Percentiles rank a stretch among this genome's conserved stretches.
Evolutionary conservation across 2,888 invertebrate species (phyloP).

Genomic region (Syrphus vitripennis): DNA sequence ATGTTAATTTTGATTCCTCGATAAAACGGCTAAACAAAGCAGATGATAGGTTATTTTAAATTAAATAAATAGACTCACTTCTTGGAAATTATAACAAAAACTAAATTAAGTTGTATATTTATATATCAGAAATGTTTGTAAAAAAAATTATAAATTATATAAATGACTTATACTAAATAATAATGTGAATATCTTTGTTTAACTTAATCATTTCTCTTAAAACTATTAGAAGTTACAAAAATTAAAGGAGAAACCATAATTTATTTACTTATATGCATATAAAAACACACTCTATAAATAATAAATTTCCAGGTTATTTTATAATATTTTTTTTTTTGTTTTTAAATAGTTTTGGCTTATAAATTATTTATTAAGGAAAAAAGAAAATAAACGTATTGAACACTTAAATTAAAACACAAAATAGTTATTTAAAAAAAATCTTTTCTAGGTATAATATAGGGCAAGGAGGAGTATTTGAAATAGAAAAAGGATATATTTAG

Average conservation of each 20-base stretch:
- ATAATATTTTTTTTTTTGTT: slow-evolving; percentile 26
- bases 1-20: not conserved
- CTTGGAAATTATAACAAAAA: not conserved
- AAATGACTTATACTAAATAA: not conserved
- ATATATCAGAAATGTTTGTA: not conserved
- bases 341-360: slow-evolving; percentile 61
- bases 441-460: not conserved
- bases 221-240: slow-evolving; percentile 23
- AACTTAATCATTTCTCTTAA: not conserved
- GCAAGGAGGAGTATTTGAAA: not conserved
- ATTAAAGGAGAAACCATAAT: not conserved
- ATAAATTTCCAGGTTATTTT: not conserved
- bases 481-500: not conserved
- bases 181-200: not conserved
- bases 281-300: slow-evolving; percentile 34
- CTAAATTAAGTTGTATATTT: not conserved
- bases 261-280: slow-evolving; percentile 8
- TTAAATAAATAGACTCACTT: not conserved
- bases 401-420: slow-evolving; percentile 25
- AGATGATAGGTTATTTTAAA: not conserved
- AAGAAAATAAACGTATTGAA: not conserved
- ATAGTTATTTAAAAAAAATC: slow-evolving; percentile 3
- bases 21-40: not conserved
- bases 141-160: slow-evolving; percentile 2
- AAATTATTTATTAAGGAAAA: slow-evolving; percentile 53